These are phyloP conservation scores for Lepeophtheirus nordmannii DNA, from an alignment of 2,888 invertebrate genomes.

Conservation along the genomic window DNA sequence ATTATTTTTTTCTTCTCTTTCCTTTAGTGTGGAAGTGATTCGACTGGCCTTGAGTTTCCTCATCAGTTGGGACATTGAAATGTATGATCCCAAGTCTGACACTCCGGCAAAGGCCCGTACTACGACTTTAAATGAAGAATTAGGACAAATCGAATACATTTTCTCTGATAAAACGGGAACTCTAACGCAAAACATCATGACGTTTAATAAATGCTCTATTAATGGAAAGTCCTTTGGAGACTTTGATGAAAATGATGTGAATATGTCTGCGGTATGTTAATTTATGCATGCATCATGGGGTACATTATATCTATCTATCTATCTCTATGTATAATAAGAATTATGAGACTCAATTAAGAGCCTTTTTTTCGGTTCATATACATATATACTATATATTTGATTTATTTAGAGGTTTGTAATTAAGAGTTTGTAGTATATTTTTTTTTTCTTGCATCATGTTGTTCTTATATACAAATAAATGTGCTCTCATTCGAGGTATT, in stretches of 20 bases:
- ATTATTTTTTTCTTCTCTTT: constrained; percentile 21
- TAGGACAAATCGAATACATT: constrained; percentile 96
- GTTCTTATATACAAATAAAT: no score
- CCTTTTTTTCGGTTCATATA: no score
- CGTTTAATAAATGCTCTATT: constrained; percentile 96
- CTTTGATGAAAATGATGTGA: constrained; percentile 34
- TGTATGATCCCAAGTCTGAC: constrained; percentile 57
- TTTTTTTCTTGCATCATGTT: no score
- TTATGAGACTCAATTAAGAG: no score
- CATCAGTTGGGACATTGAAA: constrained; percentile 97
- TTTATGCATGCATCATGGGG: constrained; percentile 73
- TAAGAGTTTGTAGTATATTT: no score
- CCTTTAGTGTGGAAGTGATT: constrained; percentile 64
- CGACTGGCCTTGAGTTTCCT: constrained; percentile 93
- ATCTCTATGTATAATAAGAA: no score
- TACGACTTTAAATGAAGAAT: constrained; percentile 93
- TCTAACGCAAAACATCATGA: constrained; percentile 95
- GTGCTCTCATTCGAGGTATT: no score
- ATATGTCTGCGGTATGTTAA: constrained; percentile 28
- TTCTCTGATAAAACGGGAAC: constrained; percentile 99
- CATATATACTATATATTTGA: no score
- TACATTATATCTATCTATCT: constrained; percentile 53
- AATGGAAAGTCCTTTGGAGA: constrained; percentile 83
- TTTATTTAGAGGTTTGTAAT: no score
- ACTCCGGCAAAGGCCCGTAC: constrained; percentile 87